Evolutionary conservation across 2,113 vertebrate species (phyloP).

Genomic region (Ochotona curzoniae): DNA sequence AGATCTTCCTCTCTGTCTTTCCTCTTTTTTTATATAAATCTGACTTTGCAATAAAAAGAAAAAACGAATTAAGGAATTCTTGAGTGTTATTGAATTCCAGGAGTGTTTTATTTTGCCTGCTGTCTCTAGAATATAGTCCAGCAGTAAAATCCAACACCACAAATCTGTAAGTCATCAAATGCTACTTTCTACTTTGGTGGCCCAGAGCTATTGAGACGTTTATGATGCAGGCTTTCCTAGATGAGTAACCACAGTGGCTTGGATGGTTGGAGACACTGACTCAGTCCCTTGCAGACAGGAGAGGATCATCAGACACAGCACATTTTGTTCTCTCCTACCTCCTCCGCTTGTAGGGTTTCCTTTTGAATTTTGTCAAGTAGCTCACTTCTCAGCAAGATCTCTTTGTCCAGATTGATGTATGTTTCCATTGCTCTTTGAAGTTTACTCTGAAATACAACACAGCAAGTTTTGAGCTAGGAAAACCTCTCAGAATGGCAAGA

Average conservation of each 20-base stretch:
- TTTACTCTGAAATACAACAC: constrained; percentile 83
- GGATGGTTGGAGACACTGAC: background rate
- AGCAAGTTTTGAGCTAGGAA: background rate
- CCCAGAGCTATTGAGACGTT: background rate
- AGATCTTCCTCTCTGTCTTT: too few species aligned
- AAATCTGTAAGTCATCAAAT: background rate
- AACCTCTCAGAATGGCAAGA: fast-evolving
- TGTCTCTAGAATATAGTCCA: background rate
- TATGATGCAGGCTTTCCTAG: background rate
- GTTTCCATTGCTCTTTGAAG: constrained; percentile 79
- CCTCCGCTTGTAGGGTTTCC: constrained; percentile 83
- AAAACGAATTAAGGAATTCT: background rate
- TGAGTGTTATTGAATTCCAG: background rate
- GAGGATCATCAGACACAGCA: background rate
- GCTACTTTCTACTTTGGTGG: background rate
- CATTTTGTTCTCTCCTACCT: constrained; percentile 80
- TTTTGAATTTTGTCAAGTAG: constrained; percentile 84
- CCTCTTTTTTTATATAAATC: too few species aligned
- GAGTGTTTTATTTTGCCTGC: background rate
- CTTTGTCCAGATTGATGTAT: constrained; percentile 79
- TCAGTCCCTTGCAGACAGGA: background rate
- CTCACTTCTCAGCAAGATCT: constrained; percentile 82
- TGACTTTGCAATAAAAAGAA: too few species aligned
- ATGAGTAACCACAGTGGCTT: background rate
- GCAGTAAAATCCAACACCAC: background rate